Evolutionary conservation across 2,888 invertebrate genomes (phyloP).

Genomic region (Argyra leucocephala): DNA sequence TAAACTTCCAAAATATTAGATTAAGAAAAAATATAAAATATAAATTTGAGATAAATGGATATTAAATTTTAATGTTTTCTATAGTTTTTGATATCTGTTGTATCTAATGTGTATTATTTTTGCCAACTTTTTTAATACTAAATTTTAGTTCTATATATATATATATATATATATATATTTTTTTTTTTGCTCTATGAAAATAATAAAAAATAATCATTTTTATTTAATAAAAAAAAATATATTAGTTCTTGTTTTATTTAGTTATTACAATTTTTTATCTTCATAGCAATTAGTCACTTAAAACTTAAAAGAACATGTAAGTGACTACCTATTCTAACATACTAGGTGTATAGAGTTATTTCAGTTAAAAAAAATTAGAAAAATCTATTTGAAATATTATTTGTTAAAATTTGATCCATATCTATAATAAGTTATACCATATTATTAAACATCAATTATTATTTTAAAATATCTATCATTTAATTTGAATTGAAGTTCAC

Average conservation of each 20-base stretch:
- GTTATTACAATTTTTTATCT: background rate
- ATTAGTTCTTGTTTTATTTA: background rate
- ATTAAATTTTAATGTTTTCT: background rate
- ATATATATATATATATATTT: background rate
- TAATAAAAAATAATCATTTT: slow-evolving; percentile 6
- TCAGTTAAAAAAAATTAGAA: too few species aligned
- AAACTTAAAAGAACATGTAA: too few species aligned
- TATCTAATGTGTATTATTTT: slow-evolving; percentile 2
- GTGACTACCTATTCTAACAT: too few species aligned
- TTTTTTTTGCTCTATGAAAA: slow-evolving; percentile 6
- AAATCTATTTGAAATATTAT: too few species aligned
- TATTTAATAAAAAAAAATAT: background rate
- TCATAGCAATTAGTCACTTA: too few species aligned
- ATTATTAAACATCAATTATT: too few species aligned
- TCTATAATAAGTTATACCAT: too few species aligned
- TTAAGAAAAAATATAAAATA: background rate
- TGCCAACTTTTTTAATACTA: slow-evolving; percentile 3
- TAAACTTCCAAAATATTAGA: background rate
- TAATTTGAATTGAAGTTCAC: too few species aligned
- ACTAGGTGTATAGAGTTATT: too few species aligned
- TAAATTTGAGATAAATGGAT: background rate
- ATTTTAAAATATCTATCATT: too few species aligned
- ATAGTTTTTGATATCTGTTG: slow-evolving; percentile 6
- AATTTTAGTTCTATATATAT: slow-evolving; percentile 2
- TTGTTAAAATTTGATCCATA: too few species aligned